Evolutionary conservation across 2,113 vertebrate species (phyloP).

Genomic region (Cyanocitta stelleri): DNA sequence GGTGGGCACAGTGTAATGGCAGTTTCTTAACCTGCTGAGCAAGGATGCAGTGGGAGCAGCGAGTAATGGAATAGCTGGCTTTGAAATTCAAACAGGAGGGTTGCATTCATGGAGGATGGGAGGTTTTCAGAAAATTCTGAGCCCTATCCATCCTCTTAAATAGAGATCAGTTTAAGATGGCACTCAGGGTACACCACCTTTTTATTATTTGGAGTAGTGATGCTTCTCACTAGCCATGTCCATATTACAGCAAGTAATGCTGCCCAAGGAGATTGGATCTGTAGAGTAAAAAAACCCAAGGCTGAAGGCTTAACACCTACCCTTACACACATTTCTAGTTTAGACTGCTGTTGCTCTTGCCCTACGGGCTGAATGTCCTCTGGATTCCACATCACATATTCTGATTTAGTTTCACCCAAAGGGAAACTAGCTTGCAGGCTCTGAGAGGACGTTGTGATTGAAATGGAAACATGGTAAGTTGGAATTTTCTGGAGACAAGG

Average conservation of each 20-base stretch:
- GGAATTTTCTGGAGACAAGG: not conserved
- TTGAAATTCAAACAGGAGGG: not conserved
- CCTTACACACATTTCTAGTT: not conserved
- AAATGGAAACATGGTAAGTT: fast-evolving
- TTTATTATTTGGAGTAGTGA: not conserved
- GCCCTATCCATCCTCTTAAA: not conserved
- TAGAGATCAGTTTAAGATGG: not conserved
- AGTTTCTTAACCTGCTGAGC: not conserved
- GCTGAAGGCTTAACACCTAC: not conserved
- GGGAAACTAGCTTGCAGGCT: not conserved
- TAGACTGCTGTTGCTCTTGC: not conserved
- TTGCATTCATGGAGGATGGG: too few species aligned
- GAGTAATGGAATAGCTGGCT: not conserved
- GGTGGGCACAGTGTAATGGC: fast-evolving
- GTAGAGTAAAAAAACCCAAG: not conserved
- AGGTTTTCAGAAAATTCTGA: not conserved
- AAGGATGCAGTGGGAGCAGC: not conserved
- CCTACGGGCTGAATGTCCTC: fast-evolving
- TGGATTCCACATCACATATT: not conserved
- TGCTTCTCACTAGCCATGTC: not conserved
- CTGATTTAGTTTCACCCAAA: not conserved
- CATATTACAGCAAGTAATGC: not conserved
- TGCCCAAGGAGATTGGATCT: not conserved
- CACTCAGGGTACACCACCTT: not conserved
- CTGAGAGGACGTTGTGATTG: not conserved